Percentiles rank a stretch among this genome's conserved stretches.
Evolutionary conservation across 2,113 vertebrate genomes (phyloP).

Genomic region (Cyphomyrus plagiostoma): DNA sequence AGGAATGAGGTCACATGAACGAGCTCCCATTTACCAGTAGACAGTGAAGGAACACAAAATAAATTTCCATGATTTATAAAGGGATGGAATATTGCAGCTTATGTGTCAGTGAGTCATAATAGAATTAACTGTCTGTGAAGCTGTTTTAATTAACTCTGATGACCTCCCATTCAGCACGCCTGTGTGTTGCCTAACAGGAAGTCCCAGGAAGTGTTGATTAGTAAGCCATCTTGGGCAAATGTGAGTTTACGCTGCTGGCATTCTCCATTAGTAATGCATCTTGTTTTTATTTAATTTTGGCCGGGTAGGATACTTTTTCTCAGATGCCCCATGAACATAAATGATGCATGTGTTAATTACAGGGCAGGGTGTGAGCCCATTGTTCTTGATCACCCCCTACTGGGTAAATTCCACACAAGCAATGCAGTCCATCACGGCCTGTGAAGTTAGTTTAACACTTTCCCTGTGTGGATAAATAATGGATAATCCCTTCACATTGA

Average conservation of each 20-base stretch:
- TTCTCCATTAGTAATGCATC: background rate
- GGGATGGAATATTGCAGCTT: slow-evolving; percentile 12
- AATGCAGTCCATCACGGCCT: background rate
- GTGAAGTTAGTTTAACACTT: slow-evolving; percentile 3
- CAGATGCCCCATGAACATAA: background rate
- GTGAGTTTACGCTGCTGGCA: background rate
- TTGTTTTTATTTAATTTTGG: slow-evolving; percentile 6
- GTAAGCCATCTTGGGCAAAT: background rate
- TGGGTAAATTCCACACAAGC: background rate
- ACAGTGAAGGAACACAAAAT: background rate
- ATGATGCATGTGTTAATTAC: slow-evolving; percentile 13
- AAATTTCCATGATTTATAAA: background rate
- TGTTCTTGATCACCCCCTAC: background rate
- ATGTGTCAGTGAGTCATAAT: slow-evolving; percentile 13
- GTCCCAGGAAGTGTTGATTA: slow-evolving; percentile 21
- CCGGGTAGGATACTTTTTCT: background rate
- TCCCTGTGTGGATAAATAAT: background rate
- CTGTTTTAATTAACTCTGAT: slow-evolving; percentile 9
- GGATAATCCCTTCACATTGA: background rate
- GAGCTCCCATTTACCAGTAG: background rate
- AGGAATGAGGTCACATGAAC: background rate
- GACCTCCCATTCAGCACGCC: background rate
- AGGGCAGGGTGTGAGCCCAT: background rate
- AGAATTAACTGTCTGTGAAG: slow-evolving; percentile 20
- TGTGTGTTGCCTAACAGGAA: background rate